Percentiles rank a stretch among this genome's conserved stretches.
Evolutionary conservation across 1,140 invertebrate genomes (phyloP).

Genomic region (Wasmannia auropunctata): DNA sequence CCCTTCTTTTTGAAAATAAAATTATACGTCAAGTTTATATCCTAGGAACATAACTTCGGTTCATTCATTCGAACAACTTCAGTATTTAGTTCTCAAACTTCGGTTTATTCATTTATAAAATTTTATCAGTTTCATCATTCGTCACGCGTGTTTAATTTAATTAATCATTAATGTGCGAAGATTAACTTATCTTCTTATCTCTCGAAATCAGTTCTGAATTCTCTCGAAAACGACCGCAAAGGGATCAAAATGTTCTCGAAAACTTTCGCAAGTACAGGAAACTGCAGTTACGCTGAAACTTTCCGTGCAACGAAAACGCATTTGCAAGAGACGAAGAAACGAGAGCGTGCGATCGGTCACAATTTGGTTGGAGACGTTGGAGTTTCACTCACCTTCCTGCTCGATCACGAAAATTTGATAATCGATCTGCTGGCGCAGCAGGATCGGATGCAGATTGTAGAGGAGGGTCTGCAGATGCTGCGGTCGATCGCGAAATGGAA

Average conservation of each 20-base stretch:
- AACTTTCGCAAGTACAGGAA: neutral
- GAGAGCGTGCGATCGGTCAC: neutral
- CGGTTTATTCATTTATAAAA: too few relatives aligned
- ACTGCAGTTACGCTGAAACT: neutral
- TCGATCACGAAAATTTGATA: conserved; percentile 98
- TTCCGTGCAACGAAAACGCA: neutral
- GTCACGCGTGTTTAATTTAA: neutral
- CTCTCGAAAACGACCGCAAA: too few relatives aligned
- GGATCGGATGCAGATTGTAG: conserved; percentile 95
- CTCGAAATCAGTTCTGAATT: neutral
- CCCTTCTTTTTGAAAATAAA: neutral
- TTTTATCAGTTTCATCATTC: too few relatives aligned
- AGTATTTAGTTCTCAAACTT: too few relatives aligned
- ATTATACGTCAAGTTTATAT: neutral
- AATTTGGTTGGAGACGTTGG: neutral
- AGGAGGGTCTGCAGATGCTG: conserved; percentile 94
- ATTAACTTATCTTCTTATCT: neutral
- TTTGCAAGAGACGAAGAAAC: neutral
- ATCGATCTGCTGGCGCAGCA: conserved; percentile 95
- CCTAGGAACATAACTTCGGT: neutral
- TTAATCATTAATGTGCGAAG: neutral
- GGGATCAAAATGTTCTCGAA: neutral
- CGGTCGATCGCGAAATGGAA: conserved; percentile 94
- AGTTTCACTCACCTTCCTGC: conserved; percentile 88
- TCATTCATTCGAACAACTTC: too few relatives aligned